phyloP scores from a whole-genome alignment of 2,888 invertebrate species.

The Vanessa cardui region DNA sequence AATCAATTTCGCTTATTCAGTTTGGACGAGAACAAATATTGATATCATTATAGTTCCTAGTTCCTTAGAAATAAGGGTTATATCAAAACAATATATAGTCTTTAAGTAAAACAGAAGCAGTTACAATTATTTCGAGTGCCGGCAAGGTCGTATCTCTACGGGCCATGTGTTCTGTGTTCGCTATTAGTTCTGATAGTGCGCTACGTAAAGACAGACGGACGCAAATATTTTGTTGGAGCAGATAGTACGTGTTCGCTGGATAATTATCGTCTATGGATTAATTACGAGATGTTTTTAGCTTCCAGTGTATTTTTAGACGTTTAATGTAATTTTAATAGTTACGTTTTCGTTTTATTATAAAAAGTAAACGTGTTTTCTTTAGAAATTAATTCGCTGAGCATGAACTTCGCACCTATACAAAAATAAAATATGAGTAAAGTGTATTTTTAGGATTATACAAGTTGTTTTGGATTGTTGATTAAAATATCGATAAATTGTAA shows the following conservation, averaged over 20 bases:
- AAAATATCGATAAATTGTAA: too few relatives aligned
- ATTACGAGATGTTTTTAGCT: background rate
- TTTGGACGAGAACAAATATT: background rate
- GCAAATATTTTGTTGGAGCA: background rate
- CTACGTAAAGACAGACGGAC: conserved; percentile 5
- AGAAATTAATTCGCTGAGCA: too few relatives aligned
- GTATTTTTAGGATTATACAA: too few relatives aligned
- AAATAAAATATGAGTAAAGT: too few relatives aligned
- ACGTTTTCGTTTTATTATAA: too few relatives aligned
- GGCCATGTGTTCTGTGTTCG: conserved; percentile 33
- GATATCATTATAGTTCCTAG: conserved; percentile 14
- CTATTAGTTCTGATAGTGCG: conserved; percentile 13
- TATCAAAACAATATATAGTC: background rate
- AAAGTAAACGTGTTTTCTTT: too few relatives aligned
- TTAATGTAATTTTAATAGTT: background rate
- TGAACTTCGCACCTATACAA: too few relatives aligned
- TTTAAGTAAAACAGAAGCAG: conserved; percentile 2
- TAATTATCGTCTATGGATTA: background rate
- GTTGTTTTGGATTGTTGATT: too few relatives aligned
- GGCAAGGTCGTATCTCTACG: conserved; percentile 30
- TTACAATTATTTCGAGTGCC: conserved; percentile 37
- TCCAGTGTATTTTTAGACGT: background rate
- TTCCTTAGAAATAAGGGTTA: background rate
- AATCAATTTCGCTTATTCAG: conserved; percentile 7
- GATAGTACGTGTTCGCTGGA: background rate